phyloP scores from a whole-genome alignment of 2,797 vertebrate genomes.

The Ctenopoma multispine region DNA sequence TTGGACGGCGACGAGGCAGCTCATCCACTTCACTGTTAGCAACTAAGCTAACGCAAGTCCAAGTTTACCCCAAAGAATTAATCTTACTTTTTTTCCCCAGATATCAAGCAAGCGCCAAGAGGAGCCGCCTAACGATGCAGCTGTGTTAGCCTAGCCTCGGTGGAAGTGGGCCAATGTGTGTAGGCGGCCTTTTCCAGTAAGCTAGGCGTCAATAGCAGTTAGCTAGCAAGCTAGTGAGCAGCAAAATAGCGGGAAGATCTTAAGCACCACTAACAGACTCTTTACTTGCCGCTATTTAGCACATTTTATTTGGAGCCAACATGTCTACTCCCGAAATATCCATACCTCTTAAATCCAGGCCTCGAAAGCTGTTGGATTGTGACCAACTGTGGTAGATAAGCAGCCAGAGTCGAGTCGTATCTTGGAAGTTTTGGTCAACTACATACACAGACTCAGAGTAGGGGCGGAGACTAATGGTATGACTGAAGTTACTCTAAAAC shows the following conservation, averaged over 20 bases:
- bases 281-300: background rate
- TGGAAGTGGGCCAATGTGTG: constrained; percentile 3
- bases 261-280: constrained; percentile 28
- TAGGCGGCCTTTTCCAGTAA: constrained; percentile 51
- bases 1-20: constrained; percentile 22
- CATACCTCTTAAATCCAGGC: constrained; percentile 72
- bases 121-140: fast-evolving
- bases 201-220: constrained; percentile 46
- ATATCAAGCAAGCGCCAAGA: fast-evolving
- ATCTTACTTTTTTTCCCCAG: background rate
- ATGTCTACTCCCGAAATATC: background rate
- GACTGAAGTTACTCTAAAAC: constrained; percentile 47
- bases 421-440: constrained; percentile 84
- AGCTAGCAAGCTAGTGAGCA: constrained; percentile 41
- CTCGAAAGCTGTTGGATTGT: constrained; percentile 24
- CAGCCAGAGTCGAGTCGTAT: constrained; percentile 75
- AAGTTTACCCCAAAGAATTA: background rate
- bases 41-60: constrained; percentile 44
- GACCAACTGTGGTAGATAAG: constrained; percentile 52
- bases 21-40: constrained; percentile 44
- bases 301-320: background rate
- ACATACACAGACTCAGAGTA: constrained; percentile 64
- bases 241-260: constrained; percentile 83
- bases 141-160: background rate
- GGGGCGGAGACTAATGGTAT: constrained; percentile 81